Evolutionary conservation across 2,888 invertebrate genomes (phyloP).

Genomic region (Nematopogon swammerdamellus): DNA sequence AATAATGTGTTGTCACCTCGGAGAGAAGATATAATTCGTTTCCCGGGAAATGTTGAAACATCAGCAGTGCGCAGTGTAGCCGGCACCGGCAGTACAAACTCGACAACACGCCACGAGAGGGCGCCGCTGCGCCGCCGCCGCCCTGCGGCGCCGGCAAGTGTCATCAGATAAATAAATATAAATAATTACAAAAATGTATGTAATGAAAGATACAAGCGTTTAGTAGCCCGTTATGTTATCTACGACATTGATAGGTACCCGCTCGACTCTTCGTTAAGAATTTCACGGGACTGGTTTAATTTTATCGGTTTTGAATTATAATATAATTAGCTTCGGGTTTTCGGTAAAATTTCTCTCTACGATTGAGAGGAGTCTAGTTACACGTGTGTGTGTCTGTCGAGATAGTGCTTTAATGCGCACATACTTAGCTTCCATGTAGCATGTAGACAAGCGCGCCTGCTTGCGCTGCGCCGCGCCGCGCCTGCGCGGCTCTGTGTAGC

Average conservation of each 20-base stretch:
- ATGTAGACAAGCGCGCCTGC: no score
- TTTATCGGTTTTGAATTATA: background rate
- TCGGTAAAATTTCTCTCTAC: background rate
- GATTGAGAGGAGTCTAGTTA: background rate
- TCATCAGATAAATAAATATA: conserved; percentile 47
- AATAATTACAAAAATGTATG: conserved; percentile 55
- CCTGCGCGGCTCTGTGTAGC: no score
- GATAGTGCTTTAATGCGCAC: no score
- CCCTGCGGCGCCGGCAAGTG: conserved; percentile 25
- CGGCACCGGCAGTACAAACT: no score
- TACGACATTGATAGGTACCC: conserved; percentile 10
- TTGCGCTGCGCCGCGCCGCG: no score
- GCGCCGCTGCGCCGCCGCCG: conserved; percentile 17
- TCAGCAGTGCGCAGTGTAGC: no score
- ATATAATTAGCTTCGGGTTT: background rate
- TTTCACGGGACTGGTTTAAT: background rate
- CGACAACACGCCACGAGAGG: no score
- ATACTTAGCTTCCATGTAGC: no score
- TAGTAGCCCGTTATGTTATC: conserved; percentile 48
- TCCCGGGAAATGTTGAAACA: no score
- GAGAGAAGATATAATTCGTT: no score
- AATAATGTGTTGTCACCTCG: background rate
- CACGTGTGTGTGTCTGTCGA: background rate
- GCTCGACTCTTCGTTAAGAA: background rate
- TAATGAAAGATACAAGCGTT: conserved; percentile 44